Percentiles rank a stretch among this genome's conserved stretches.
Conservation (phyloP, 2,888 invertebrate genomes). For the Cremastobaeus sp. region DNA sequence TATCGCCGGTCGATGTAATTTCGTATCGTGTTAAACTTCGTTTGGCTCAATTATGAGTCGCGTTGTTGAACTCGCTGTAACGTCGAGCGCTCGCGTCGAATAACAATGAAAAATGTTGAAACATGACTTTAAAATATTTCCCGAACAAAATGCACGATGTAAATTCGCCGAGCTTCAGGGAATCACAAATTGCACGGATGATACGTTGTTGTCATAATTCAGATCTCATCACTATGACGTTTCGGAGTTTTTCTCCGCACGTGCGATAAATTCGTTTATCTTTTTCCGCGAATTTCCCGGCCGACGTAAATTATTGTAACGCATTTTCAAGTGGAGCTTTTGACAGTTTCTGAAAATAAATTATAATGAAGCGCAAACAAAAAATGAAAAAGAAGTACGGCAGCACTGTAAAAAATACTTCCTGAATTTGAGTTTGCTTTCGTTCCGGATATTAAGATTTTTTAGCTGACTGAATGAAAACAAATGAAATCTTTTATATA, state of each 20-base stretch:
- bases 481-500: too few species aligned
- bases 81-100: constrained; percentile 9
- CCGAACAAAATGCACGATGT: constrained; percentile 8
- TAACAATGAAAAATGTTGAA: constrained; percentile 33
- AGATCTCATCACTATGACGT: neutral
- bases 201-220: constrained; percentile 13
- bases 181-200: constrained; percentile 7
- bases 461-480: too few species aligned
- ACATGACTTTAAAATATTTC: constrained; percentile 28
- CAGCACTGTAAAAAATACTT: too few species aligned
- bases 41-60: constrained; percentile 73
- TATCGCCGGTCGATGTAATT: constrained; percentile 62
- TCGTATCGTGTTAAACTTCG: constrained; percentile 74
- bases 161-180: constrained; percentile 7
- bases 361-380: too few species aligned
- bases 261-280: neutral
- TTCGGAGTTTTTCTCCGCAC: neutral
- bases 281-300: neutral
- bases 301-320: neutral
- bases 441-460: too few species aligned
- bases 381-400: too few species aligned
- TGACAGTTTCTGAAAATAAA: too few species aligned
- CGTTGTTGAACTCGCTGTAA: constrained; percentile 63
- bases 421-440: too few species aligned
- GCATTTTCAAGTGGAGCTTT: too few species aligned